These are phyloP conservation scores for Sweltsa coloradensis DNA, from an alignment of 1,140 invertebrate genomes.

Conservation along the genomic window DNA sequence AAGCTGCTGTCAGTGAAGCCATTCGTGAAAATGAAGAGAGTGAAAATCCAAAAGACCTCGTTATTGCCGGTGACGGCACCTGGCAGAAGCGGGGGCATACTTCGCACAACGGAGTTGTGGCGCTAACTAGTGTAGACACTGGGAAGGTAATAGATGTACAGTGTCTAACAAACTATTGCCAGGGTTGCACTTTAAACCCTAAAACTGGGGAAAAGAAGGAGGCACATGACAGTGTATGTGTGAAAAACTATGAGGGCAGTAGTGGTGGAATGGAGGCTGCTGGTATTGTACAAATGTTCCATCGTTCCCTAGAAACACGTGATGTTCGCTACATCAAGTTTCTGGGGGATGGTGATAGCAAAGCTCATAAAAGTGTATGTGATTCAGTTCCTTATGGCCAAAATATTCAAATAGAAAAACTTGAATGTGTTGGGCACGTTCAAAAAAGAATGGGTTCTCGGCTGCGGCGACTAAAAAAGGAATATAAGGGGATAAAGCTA, in stretches of 20 bases:
- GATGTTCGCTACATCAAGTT: conserved; percentile 12
- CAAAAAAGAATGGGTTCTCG: conserved; percentile 14
- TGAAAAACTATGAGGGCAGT: conserved; percentile 11
- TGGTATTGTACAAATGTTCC: conserved; percentile 15
- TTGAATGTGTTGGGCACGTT: conserved; percentile 15
- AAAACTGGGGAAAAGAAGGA: no score
- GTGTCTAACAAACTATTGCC: conserved; percentile 4
- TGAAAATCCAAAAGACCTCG: conserved; percentile 8
- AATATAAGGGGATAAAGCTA: background rate
- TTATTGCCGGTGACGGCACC: conserved; percentile 9
- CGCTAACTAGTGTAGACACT: conserved; percentile 6
- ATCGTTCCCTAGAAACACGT: conserved; percentile 6
- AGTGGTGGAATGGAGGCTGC: conserved; percentile 17
- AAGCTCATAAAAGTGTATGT: conserved; percentile 14
- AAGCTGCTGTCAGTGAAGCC: conserved; percentile 10
- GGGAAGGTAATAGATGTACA: conserved; percentile 10
- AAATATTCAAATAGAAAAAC: conserved; percentile 1
- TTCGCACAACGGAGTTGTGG: conserved; percentile 8
- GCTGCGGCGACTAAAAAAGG: background rate
- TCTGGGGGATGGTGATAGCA: conserved; percentile 19
- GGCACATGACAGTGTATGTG: no score
- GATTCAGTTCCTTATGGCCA: conserved; percentile 13
- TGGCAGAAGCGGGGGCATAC: conserved; percentile 12
- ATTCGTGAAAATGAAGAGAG: conserved; percentile 8
- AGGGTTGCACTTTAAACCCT: no score